phyloP scores from a whole-genome alignment of 2,113 vertebrate genomes.

The Coreoperca whiteheadi region DNA sequence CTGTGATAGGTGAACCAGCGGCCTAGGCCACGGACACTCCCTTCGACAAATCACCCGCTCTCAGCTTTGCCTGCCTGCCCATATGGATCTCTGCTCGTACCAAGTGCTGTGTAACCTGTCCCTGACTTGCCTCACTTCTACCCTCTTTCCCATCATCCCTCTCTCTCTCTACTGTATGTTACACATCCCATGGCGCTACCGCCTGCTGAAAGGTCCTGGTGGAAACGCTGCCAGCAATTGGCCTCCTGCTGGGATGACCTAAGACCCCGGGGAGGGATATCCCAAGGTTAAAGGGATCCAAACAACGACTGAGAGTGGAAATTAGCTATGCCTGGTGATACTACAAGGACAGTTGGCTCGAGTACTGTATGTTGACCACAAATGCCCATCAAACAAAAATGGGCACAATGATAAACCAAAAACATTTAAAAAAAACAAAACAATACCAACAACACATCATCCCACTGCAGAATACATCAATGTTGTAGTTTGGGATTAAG shows the following conservation, averaged over 20 bases:
- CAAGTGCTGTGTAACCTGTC: slow-evolving; percentile 34
- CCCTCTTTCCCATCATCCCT: slow-evolving; percentile 16
- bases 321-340: background rate
- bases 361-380: background rate
- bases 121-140: slow-evolving; percentile 22
- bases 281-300: slow-evolving; percentile 48
- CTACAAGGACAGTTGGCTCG: slow-evolving; percentile 1
- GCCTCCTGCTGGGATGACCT: slow-evolving; percentile 47
- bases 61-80: slow-evolving; percentile 34
- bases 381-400: background rate
- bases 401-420: background rate
- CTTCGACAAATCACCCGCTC: slow-evolving; percentile 62
- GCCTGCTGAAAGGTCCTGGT: slow-evolving; percentile 5
- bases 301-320: slow-evolving; percentile 26
- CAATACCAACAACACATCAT: background rate
- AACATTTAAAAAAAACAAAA: background rate
- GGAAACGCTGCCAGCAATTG: background rate
- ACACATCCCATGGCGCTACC: background rate
- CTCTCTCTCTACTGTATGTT: background rate
- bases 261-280: background rate
- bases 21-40: slow-evolving; percentile 42
- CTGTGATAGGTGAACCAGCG: slow-evolving; percentile 51
- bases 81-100: slow-evolving; percentile 46
- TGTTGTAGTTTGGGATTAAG: slow-evolving; percentile 33
- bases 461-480: slow-evolving; percentile 9